These are phyloP conservation scores for Pagetopsis macropterus DNA, from an alignment of 2,797 vertebrate genomes.

Conservation along the genomic window DNA sequence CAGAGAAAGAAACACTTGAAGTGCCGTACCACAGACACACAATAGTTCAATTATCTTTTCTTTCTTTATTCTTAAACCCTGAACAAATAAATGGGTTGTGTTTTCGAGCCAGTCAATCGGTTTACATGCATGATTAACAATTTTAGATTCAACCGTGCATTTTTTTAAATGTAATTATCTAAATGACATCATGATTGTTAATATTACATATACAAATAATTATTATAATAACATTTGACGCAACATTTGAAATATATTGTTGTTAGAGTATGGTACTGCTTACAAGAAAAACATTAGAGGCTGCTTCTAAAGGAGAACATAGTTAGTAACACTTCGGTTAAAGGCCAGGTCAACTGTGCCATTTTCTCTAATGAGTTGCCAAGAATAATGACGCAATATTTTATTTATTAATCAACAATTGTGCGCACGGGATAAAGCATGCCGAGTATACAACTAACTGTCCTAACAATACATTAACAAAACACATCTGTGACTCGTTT, in stretches of 20 bases:
- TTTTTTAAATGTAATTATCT: too few relatives aligned
- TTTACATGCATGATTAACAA: not conserved
- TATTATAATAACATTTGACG: not conserved
- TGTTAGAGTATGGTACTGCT: not conserved
- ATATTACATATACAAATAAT: not conserved
- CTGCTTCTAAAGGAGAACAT: not conserved
- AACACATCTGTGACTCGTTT: not conserved
- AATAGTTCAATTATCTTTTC: not conserved
- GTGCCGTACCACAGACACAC: not conserved
- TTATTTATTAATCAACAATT: constrained; percentile 1
- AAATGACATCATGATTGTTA: not conserved
- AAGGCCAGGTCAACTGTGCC: not conserved
- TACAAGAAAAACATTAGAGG: not conserved
- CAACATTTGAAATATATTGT: not conserved
- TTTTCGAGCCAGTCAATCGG: not conserved
- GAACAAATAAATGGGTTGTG: not conserved
- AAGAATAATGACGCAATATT: not conserved
- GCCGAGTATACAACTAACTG: not conserved
- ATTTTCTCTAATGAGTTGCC: not conserved
- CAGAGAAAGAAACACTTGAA: not conserved
- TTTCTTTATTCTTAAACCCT: not conserved
- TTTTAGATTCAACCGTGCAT: not conserved
- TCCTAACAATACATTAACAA: not conserved
- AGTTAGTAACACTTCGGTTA: not conserved
- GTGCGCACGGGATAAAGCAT: not conserved